A percentile compares a stretch with the other conserved stretches of the same genome.
Conservation (phyloP, 2,888 invertebrate species). For the Busseola fusca region DNA sequence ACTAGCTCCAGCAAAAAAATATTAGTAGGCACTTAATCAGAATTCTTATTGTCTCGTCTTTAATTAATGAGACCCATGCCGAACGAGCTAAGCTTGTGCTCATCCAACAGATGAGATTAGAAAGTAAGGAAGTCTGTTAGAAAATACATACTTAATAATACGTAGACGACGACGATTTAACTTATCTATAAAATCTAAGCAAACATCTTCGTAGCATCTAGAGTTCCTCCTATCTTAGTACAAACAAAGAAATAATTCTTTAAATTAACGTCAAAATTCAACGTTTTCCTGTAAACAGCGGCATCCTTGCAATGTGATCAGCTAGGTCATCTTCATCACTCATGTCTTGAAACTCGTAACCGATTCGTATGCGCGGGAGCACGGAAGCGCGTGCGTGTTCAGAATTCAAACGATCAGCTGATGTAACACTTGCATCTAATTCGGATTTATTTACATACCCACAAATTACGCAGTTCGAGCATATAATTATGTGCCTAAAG, state of each 20-base stretch:
- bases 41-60: constrained; percentile 35
- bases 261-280: constrained; percentile 30
- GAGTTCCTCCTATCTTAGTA: constrained; percentile 12
- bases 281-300: constrained; percentile 47
- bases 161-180: constrained; percentile 7
- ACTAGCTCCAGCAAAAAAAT: constrained; percentile 21
- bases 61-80: constrained; percentile 28
- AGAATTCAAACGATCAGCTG: constrained; percentile 67
- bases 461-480: constrained; percentile 57
- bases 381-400: constrained; percentile 69
- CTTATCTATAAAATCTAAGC: constrained; percentile 24
- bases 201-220: constrained; percentile 14
- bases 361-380: constrained; percentile 72
- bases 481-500: constrained; percentile 39
- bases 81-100: constrained; percentile 22
- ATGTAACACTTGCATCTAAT: constrained; percentile 68
- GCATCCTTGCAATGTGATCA: constrained; percentile 55
- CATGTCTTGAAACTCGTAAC: constrained; percentile 56
- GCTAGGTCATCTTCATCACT: constrained; percentile 73
- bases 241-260: constrained; percentile 32
- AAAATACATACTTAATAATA: constrained; percentile 12
- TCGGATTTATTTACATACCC: constrained; percentile 57
- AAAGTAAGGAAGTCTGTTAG: constrained; percentile 35
- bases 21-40: constrained; percentile 23
- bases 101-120: constrained; percentile 49